Conservation (phyloP, 2,888 invertebrate genomes). For the Limnephilus marmoratus region DNA sequence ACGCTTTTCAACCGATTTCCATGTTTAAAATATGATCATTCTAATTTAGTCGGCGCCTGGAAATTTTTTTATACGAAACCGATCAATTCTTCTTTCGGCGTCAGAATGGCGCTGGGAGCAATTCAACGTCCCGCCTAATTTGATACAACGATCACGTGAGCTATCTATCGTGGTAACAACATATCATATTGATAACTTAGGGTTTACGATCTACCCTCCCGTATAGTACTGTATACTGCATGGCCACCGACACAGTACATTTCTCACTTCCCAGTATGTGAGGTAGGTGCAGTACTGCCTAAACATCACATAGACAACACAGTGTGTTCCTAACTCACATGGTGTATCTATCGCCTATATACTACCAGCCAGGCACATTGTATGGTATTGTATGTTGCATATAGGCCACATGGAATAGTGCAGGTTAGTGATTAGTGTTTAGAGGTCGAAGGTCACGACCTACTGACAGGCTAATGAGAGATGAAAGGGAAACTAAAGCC, state of each 20-base stretch:
- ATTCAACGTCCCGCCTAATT: not conserved
- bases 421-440: constrained; percentile 43
- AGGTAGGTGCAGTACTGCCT: not conserved
- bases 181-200: constrained; percentile 40
- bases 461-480: constrained; percentile 47
- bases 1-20: too few species aligned
- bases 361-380: not conserved
- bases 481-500: constrained; percentile 34
- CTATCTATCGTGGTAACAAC: constrained; percentile 21
- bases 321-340: not conserved
- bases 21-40: too few species aligned
- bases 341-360: not conserved
- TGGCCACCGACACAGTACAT: not conserved
- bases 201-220: not conserved
- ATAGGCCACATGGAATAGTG: constrained; percentile 18
- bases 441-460: constrained; percentile 43
- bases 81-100: not conserved
- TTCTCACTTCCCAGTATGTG: not conserved
- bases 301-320: not conserved
- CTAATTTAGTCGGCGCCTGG: not conserved
- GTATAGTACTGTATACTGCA: not conserved
- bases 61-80: not conserved
- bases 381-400: not conserved
- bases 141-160: constrained; percentile 9
- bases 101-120: not conserved